phyloP scores from a whole-genome alignment of 1,140 invertebrate species.

The Coptotermes formosanus region DNA sequence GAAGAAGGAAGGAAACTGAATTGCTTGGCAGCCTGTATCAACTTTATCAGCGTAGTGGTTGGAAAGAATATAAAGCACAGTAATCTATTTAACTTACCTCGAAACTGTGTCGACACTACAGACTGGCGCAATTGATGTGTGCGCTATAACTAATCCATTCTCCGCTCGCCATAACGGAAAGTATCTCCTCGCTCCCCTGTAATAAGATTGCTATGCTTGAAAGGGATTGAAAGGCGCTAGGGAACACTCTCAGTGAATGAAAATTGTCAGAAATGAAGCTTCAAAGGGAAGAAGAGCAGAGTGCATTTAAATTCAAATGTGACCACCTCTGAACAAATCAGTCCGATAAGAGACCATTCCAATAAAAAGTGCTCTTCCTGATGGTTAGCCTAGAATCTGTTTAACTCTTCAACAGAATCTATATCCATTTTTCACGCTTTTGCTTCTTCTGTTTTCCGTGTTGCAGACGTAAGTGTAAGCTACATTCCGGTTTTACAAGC shows the following conservation, averaged over 20 bases:
- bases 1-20: too few relatives aligned
- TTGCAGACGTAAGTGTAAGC: too few relatives aligned
- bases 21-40: too few relatives aligned
- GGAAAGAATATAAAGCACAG: background rate
- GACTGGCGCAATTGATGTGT: background rate
- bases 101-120: background rate
- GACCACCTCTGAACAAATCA: background rate
- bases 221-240: background rate
- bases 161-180: background rate
- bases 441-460: too few relatives aligned
- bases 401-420: too few relatives aligned
- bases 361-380: background rate
- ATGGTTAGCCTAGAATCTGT: too few relatives aligned
- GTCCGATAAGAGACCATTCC: background rate
- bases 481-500: too few relatives aligned
- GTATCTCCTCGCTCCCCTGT: background rate
- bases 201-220: background rate
- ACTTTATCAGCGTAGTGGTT: background rate
- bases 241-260: background rate
- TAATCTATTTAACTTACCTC: background rate
- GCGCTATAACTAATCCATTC: background rate
- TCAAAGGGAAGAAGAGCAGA: background rate
- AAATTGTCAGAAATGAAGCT: background rate
- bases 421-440: too few relatives aligned
- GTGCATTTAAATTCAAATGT: background rate